A percentile compares a stretch with the other conserved stretches of the same genome.
These are phyloP conservation scores for Forbesichthys agassizii DNA, from an alignment of 2,113 vertebrate genomes.

Conservation along the genomic window DNA sequence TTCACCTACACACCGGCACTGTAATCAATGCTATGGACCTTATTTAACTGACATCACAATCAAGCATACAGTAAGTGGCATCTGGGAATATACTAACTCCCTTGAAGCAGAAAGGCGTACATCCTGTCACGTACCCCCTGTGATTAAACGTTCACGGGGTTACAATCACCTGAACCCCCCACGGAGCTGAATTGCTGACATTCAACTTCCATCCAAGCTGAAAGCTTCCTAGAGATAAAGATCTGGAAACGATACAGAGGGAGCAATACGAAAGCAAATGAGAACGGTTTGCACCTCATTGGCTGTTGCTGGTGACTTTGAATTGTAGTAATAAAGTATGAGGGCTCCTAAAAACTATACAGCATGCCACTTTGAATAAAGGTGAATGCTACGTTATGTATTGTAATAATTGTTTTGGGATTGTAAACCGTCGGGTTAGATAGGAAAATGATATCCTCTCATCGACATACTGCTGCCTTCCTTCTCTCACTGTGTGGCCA, in stretches of 20 bases:
- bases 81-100: slow-evolving; percentile 15
- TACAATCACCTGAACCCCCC: slow-evolving; percentile 11
- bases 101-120: slow-evolving; percentile 15
- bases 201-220: background rate
- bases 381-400: too few species aligned
- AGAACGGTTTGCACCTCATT: slow-evolving; percentile 21
- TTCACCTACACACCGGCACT: slow-evolving; percentile 15
- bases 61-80: slow-evolving; percentile 21
- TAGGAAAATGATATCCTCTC: background rate
- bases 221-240: background rate
- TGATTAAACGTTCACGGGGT: slow-evolving; percentile 22
- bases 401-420: background rate
- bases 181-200: background rate
- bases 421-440: background rate
- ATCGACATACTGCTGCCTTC: slow-evolving; percentile 8
- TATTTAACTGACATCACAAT: slow-evolving; percentile 42
- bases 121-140: background rate
- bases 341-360: too few species aligned
- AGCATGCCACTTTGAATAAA: too few species aligned
- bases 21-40: slow-evolving; percentile 33
- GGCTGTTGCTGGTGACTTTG: slow-evolving; percentile 16
- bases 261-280: slow-evolving; percentile 4
- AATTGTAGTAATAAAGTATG: background rate
- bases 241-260: too few species aligned
- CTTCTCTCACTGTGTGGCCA: slow-evolving; percentile 10